These are phyloP conservation scores for Otolemur crassicaudatus DNA, from an alignment of 2,797 vertebrate genomes.

Conservation along the genomic window DNA sequence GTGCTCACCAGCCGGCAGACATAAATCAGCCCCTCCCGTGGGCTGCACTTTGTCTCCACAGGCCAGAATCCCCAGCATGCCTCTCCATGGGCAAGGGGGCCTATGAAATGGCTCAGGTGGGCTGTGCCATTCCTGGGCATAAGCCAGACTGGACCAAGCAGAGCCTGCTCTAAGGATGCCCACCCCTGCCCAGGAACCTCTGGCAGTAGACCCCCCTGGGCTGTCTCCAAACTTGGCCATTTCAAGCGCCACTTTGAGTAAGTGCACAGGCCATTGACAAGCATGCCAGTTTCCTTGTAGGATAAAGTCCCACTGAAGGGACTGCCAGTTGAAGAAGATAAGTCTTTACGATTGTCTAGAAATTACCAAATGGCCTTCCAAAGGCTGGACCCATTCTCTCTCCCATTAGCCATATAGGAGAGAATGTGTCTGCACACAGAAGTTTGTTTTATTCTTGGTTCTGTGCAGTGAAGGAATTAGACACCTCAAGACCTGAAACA, in stretches of 20 bases:
- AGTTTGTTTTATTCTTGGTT: background rate
- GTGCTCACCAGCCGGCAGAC: background rate
- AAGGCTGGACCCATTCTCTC: background rate
- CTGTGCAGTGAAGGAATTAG: background rate
- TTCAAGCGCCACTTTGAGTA: background rate
- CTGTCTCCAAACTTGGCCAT: background rate
- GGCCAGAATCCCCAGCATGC: background rate
- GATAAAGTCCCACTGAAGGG: no score
- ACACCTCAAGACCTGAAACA: background rate
- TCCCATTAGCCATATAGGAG: background rate
- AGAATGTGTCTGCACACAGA: fast-evolving
- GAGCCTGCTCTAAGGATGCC: background rate
- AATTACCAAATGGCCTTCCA: background rate
- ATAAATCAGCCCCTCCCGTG: background rate
- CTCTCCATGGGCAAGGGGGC: background rate
- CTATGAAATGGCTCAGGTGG: background rate
- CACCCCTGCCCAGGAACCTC: fast-evolving
- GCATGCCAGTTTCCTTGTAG: background rate
- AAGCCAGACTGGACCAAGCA: background rate
- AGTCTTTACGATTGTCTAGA: background rate
- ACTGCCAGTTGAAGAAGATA: fast-evolving
- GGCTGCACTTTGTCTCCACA: background rate
- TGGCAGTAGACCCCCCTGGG: background rate
- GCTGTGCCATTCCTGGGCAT: background rate
- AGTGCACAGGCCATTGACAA: fast-evolving